Evolutionary conservation across 2,888 invertebrate genomes (phyloP).

Genomic region (Drosophila yooni): DNA sequence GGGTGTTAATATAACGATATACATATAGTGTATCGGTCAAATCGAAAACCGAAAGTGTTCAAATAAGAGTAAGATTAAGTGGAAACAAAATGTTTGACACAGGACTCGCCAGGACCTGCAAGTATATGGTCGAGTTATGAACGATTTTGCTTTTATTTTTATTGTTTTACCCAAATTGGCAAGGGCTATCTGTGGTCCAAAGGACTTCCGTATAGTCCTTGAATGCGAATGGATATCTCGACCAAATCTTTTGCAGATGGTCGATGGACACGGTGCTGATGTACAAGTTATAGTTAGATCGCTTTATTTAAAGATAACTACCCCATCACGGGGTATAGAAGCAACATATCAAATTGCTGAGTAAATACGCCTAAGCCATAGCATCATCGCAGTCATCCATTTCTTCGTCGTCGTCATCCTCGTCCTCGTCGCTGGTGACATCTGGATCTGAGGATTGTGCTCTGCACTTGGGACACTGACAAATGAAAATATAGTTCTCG

Average conservation of each 20-base stretch:
- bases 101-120: not conserved
- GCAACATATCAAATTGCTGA: not conserved
- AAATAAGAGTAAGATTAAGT: not conserved
- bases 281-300: constrained; percentile 14
- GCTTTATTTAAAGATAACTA: constrained; percentile 8
- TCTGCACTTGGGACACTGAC: constrained; percentile 92
- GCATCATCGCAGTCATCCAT: constrained; percentile 73
- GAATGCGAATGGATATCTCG: not conserved
- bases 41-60: not conserved
- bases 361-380: constrained; percentile 41
- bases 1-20: constrained; percentile 49
- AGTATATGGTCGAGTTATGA: not conserved
- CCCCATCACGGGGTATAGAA: constrained; percentile 12
- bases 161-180: not conserved
- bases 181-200: not conserved
- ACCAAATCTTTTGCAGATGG: not conserved
- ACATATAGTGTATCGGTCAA: constrained; percentile 26
- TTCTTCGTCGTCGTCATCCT: constrained; percentile 85
- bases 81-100: not conserved
- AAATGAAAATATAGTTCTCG: constrained; percentile 92
- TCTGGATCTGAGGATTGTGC: constrained; percentile 91
- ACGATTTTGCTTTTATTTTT: not conserved
- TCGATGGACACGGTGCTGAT: not conserved
- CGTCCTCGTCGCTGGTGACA: constrained; percentile 92
- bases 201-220: not conserved